Evolutionary conservation across 2,113 vertebrate species (phyloP), one percentile per base, ranked within the genome.

Genomic region (Prionailurus bengalensis): DNA sequence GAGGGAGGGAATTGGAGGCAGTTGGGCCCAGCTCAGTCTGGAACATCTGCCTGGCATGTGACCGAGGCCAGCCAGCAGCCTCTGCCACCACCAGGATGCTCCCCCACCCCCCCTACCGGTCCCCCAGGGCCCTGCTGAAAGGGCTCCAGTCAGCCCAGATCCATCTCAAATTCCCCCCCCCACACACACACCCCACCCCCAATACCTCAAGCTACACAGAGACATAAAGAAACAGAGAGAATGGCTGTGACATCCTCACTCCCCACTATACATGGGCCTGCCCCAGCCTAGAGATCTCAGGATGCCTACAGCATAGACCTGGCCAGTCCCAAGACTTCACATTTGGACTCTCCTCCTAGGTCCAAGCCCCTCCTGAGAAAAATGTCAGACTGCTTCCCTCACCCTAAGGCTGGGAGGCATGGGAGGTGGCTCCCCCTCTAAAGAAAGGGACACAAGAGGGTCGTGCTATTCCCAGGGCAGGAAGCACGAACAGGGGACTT

Each of bases 41-140:
- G 74, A 97, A 92, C 93, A 97, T 61, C 94, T 96, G 95, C 94
- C 87, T n/a, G 33, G 87, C 61, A 27, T 92, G 92, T 91, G 90
- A 90, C 97, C 10, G 17, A 82, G 61, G 92, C 42, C 61, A 68
- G 66, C 73, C 79, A 88, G 76, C 17, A 61, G 70, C 89, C 73
- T 85, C 90, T 71, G 86, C 76, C 63, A 70, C 45, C 76, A 85
- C 76, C 79, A 87, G 91, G 61, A 61, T 29, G 73, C 31, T 29
- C 23, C 68, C 82, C 36, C 10, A 0, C 8, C 45, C 4, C 21
- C 15, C 6, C 36, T 2, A 5, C 68, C 0, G 3, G n/a, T 16
- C 70, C 74, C n/a, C 23, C 48, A 61, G 16, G 13, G 33, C 33
- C 27, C 70, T 71, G 21, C 55, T 73, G 36, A 71, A 58, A 84